phyloP scores from a whole-genome alignment of 2,797 vertebrate genomes.

The Galago senegalensis region DNA sequence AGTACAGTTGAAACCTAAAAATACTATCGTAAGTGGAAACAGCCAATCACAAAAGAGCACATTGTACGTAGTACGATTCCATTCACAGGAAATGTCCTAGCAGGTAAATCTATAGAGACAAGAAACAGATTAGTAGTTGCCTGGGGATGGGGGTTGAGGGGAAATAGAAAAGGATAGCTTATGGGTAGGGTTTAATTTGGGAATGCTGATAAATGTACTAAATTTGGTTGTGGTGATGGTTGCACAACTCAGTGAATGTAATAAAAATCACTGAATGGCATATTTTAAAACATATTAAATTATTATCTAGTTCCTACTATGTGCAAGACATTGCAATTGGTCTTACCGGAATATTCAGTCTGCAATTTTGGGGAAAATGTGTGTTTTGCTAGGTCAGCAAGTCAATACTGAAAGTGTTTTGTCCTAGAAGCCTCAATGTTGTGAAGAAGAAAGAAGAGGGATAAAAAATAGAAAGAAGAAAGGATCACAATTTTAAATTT shows the following conservation, averaged over 20 bases:
- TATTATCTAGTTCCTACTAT: background rate
- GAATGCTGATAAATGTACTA: background rate
- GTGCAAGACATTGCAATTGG: background rate
- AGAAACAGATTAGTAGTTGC: background rate
- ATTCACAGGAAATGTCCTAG: background rate
- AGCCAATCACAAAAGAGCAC: background rate
- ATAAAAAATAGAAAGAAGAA: background rate
- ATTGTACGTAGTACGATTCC: background rate
- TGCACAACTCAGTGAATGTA: background rate
- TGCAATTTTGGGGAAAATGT: background rate
- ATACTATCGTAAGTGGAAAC: background rate
- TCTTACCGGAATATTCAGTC: background rate
- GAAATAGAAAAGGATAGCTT: background rate
- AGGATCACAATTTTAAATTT: background rate
- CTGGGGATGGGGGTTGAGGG: background rate
- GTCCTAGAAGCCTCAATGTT: background rate
- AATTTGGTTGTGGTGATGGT: background rate
- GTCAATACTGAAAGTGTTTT: background rate
- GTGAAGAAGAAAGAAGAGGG: background rate
- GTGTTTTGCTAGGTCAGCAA: background rate
- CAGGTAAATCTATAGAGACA: background rate
- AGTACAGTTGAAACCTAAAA: background rate
- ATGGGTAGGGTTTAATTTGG: background rate
- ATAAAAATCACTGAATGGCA: background rate
- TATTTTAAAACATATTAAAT: background rate